A percentile compares a stretch with the other conserved stretches of the same genome.
Conservation (phyloP, 2,797 vertebrate genomes). For the Monodelphis domestica region DNA sequence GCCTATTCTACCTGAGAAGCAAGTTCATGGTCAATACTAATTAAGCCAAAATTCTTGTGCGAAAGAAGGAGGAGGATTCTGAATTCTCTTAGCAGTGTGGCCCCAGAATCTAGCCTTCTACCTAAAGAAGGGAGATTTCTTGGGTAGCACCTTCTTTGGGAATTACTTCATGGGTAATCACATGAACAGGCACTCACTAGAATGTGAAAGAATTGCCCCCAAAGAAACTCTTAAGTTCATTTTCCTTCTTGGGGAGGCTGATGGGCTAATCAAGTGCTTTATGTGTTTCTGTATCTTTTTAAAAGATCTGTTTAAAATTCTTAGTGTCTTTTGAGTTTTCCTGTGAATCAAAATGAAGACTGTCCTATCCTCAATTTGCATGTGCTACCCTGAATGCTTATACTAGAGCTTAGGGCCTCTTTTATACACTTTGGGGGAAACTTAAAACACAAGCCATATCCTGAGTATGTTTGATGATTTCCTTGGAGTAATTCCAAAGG, state of each 20-base stretch:
- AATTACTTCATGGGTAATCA: background rate
- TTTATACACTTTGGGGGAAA: background rate
- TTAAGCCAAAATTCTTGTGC: background rate
- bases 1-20: background rate
- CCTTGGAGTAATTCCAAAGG: background rate
- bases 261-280: background rate
- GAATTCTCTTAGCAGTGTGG: background rate
- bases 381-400: background rate
- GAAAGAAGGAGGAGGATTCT: background rate
- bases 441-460: background rate
- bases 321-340: background rate
- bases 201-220: background rate
- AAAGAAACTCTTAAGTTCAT: background rate
- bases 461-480: background rate
- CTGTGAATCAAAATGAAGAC: background rate
- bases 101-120: background rate
- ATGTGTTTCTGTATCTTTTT: background rate
- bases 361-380: background rate
- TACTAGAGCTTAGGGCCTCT: background rate
- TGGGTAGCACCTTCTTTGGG: background rate
- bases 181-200: background rate
- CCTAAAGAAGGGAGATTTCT: background rate
- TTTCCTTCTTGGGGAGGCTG: background rate
- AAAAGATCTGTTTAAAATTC: background rate
- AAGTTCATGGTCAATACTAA: background rate